phyloP scores from a whole-genome alignment of 1,140 invertebrate genomes.

The Ostrea edulis region DNA sequence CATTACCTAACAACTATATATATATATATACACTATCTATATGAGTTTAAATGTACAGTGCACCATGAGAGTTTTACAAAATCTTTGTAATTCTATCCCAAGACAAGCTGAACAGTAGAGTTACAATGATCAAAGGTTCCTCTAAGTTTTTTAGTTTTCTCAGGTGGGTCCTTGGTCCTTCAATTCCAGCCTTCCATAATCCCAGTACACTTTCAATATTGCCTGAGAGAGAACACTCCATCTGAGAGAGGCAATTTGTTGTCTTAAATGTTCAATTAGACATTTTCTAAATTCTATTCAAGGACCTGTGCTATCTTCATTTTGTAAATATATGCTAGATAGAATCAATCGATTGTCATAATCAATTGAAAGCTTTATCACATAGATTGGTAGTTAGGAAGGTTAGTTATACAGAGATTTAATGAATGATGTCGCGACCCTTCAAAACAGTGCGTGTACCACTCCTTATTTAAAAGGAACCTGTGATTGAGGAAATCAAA shows the following conservation, averaged over 20 bases:
- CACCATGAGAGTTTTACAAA: background rate
- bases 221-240: background rate
- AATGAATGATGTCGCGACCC: background rate
- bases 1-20: background rate
- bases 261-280: slow-evolving; percentile 35
- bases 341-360: slow-evolving; percentile 29
- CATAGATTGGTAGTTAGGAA: slow-evolving; percentile 5
- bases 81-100: slow-evolving; percentile 2
- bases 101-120: background rate
- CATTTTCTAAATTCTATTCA: slow-evolving; percentile 26
- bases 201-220: background rate
- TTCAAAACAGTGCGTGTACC: background rate
- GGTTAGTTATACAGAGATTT: background rate
- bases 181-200: background rate
- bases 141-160: background rate
- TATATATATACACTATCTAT: background rate
- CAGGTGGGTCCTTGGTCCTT: background rate
- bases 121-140: background rate
- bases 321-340: slow-evolving; percentile 20
- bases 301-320: background rate
- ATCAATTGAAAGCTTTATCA: slow-evolving; percentile 22
- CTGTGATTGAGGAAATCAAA: slow-evolving; percentile 31
- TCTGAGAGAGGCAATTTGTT: background rate
- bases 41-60: background rate
- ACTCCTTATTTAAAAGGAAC: slow-evolving; percentile 23